These are phyloP conservation scores for Pentalonia nigronervosa DNA, from an alignment of 1,140 invertebrate species.

Conservation along the genomic window DNA sequence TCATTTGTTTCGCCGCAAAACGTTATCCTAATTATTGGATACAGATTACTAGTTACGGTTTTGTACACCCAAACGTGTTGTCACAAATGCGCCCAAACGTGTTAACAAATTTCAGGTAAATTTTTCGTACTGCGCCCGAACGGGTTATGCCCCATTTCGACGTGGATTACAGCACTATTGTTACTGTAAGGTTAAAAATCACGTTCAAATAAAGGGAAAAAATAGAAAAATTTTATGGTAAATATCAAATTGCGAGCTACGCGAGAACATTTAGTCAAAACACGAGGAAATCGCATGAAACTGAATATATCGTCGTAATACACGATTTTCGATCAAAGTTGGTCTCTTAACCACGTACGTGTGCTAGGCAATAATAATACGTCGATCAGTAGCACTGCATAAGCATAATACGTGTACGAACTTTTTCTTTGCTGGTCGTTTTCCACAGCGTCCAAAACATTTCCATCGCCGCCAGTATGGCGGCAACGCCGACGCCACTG, in stretches of 20 bases:
- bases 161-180: background rate
- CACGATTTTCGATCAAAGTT: background rate
- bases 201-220: background rate
- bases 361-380: background rate
- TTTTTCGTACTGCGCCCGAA: too few relatives aligned
- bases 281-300: too few relatives aligned
- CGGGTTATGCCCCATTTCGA: background rate
- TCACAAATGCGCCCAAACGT: too few relatives aligned
- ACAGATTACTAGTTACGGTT: too few relatives aligned
- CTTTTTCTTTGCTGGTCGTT: conserved; percentile 65
- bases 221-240: background rate
- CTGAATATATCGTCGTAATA: background rate
- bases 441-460: conserved; percentile 64
- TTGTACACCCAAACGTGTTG: too few relatives aligned
- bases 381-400: background rate
- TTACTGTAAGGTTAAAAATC: background rate
- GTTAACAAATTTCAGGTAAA: too few relatives aligned
- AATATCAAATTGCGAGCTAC: too few relatives aligned
- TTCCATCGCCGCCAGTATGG: conserved; percentile 64
- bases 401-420: background rate
- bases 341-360: background rate
- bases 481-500: conserved; percentile 56
- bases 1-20: too few relatives aligned
- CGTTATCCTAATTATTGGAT: too few relatives aligned
- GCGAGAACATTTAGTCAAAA: too few relatives aligned